Base-by-base conservation (phyloP, 2,113 vertebrate genomes). In the Dasypus novemcinctus region DNA sequence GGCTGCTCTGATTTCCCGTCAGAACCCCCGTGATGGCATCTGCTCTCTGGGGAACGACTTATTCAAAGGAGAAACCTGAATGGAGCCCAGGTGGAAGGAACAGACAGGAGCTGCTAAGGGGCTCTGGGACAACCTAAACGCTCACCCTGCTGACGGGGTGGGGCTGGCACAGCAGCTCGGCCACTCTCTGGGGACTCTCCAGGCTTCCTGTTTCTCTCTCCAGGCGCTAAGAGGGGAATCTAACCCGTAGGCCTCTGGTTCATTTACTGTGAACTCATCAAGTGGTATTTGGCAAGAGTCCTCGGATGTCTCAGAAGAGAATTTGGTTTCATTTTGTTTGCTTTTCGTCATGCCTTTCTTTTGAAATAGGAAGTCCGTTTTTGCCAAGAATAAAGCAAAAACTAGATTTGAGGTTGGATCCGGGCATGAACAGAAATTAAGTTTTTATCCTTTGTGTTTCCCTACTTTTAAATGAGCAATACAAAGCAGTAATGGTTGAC, bases 321-420 rank as follows among this genome's bases (percentile, higher is more conserved):
- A 63, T 90, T 90, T 63, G 27, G 63, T 64, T 95, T 82, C 31
- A 66, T 84, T 87, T 91, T 1, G 1, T 59, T 80, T 85, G 20
- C 76, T 83, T 38, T 75, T 87, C 43, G 23, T 57, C 31, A 14
- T 54, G 46, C 38, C 90, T 91, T 97, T 87, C 64, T 66, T 93
- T 89, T 84, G 75, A 96, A 97, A 86, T 63, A 92, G 59, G 90
- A 80, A 90, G 52, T 64, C 41, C 11, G 4, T 38, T 46, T 91
- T 92, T 82, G 71, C 72, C 78, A 76, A 95, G 59, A 90, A 54
- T 52, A 81, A 52, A 69, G 18, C 29, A 33, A 84, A 90, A 25
- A 33, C 69, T 46, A 68, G 74, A 54, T 88, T 72, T 71, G 57
- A 94, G 66, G 57, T 41, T 72, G 54, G 25, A 61, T 76, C 81